Evolutionary conservation across 2,888 invertebrate species (phyloP).

Genomic region (Platerodrilus igneus): DNA sequence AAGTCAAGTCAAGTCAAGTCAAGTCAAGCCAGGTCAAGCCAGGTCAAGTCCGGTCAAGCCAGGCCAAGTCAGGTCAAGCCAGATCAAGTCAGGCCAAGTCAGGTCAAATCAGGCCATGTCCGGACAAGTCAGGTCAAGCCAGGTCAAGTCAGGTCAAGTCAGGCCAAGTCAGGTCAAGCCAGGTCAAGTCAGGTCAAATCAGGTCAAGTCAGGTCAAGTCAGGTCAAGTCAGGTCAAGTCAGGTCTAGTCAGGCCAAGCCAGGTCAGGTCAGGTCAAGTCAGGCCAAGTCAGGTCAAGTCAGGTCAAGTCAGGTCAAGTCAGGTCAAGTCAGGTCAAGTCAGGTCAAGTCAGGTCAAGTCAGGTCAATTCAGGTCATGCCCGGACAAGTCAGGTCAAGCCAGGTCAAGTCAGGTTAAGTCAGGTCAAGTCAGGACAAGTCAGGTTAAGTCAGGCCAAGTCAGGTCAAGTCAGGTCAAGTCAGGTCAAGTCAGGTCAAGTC

Average conservation of each 20-base stretch:
- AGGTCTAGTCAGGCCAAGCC: conserved; percentile 5
- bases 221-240: conserved; percentile 5
- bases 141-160: conserved; percentile 4
- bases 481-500: conserved; percentile 8
- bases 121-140: neutral
- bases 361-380: neutral
- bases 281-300: conserved; percentile 8
- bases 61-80: conserved; percentile 6
- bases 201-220: conserved; percentile 1
- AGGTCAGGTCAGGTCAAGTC: conserved; percentile 8
- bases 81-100: conserved; percentile 7
- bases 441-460: conserved; percentile 4
- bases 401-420: conserved; percentile 1
- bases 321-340: conserved; percentile 3
- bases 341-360: conserved; percentile 3
- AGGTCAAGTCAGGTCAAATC: conserved; percentile 9
- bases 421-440: conserved; percentile 2
- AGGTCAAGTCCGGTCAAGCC: neutral
- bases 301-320: conserved; percentile 5
- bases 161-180: neutral
- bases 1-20: conserved; percentile 1
- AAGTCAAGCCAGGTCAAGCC: conserved; percentile 1
- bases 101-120: conserved; percentile 2
- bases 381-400: neutral
- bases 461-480: conserved; percentile 7